These are phyloP conservation scores for Adela reaumurella DNA, from an alignment of 2,888 invertebrate species.

Conservation along the genomic window DNA sequence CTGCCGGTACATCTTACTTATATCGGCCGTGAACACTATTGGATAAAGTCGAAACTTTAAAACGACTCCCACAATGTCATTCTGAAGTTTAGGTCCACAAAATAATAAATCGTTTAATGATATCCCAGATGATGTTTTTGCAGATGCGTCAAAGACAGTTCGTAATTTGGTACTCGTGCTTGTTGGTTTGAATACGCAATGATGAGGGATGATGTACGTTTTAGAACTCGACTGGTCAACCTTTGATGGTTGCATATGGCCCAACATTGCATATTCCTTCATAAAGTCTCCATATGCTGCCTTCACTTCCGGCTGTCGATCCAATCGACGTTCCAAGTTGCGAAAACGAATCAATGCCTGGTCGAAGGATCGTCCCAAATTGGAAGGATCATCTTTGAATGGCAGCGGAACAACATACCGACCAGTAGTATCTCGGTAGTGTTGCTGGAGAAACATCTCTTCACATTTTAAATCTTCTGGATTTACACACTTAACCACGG, in stretches of 20 bases:
- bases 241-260: too few species aligned
- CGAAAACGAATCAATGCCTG: not conserved
- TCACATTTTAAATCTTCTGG: not conserved
- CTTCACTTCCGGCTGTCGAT: too few species aligned
- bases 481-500: not conserved
- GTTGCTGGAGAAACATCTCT: not conserved
- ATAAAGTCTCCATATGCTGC: too few species aligned
- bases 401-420: not conserved
- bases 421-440: not conserved
- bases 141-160: too few species aligned
- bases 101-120: too few species aligned
- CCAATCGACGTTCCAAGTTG: not conserved
- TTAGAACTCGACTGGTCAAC: too few species aligned
- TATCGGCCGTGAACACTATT: constrained; percentile 14
- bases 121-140: too few species aligned
- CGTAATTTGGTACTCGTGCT: too few species aligned
- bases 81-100: constrained; percentile 14
- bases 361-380: not conserved
- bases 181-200: too few species aligned
- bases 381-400: not conserved
- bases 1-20: too few species aligned
- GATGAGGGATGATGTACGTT: too few species aligned
- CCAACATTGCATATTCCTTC: too few species aligned
- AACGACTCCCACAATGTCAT: constrained; percentile 12
- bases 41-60: constrained; percentile 12